Evolutionary conservation across 1,140 invertebrate genomes (phyloP), one percentile per base, ranked within the genome.

Genomic region (Euborellia annulipes): DNA sequence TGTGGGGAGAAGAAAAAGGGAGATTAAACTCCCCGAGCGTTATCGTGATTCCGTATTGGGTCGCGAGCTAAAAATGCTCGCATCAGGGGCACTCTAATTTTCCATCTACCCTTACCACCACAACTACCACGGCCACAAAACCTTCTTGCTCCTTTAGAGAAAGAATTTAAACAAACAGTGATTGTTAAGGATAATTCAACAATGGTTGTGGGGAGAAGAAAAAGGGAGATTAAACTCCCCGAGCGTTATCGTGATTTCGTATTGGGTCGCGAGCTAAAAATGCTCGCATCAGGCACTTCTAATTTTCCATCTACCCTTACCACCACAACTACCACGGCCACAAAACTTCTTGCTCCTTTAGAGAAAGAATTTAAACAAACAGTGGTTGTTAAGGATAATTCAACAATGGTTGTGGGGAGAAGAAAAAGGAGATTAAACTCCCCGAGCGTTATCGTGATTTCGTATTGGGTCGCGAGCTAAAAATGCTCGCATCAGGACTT

Each of bases 281-380:
- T 2, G 43, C 42, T 8, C 41, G 55, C 48, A 40, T 49, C 36
- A 38, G 14, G 14, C 8, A 16, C 8, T 18, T 38, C 14, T 38
- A 38, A 14, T 38, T 38, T 38, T 18, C 8, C 36, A 14, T 14
- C 14, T 38, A 14, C 8, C 36, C 8, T 14, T 38, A 38, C 36
- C 19, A 8, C 14, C 7, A 11, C 14, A 16, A 7, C 36, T 18
- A 11, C 36, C 14, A 14, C 36, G 19, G 14, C 14, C 14, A 8
- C 36, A 45, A 54, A 55, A 36, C 51, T 64, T 52, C 51, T 67
- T n/a, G 60, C 63, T 0, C 51, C 51, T 47, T 60, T 57, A 20
- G 65, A 67, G 50, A 53, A 56, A 39, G 62, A 66, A 51, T 67
- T 67, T 52, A 61, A 58, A 1, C 62, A 63, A 47, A 66, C 64